phyloP scores from a whole-genome alignment of 2,888 invertebrate genomes.

The Brenthis hecate region DNA sequence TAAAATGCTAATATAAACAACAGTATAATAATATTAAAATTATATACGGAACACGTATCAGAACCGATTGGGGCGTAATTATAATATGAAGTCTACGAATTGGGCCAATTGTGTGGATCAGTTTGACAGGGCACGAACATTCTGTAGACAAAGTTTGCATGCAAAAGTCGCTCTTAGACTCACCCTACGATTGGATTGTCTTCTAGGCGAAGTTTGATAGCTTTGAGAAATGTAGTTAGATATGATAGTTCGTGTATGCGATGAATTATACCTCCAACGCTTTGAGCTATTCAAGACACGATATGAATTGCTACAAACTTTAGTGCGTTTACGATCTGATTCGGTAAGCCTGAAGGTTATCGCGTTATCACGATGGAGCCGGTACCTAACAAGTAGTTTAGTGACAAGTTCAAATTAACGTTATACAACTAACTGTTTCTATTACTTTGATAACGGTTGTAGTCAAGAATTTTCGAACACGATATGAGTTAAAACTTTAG shows the following conservation, averaged over 20 bases:
- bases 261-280: constrained; percentile 51
- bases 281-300: constrained; percentile 52
- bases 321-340: constrained; percentile 32
- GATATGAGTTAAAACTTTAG: constrained; percentile 8
- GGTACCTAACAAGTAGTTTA: constrained; percentile 31
- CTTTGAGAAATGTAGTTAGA: constrained; percentile 67
- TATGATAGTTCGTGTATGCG: constrained; percentile 63
- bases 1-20: no score
- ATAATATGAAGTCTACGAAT: constrained; percentile 54
- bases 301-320: constrained; percentile 57
- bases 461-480: not conserved
- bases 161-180: constrained; percentile 71
- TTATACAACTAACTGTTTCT: not conserved
- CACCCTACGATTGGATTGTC: constrained; percentile 69
- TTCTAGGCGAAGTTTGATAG: constrained; percentile 70
- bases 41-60: constrained; percentile 18
- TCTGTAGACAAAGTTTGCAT: constrained; percentile 72
- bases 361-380: constrained; percentile 36
- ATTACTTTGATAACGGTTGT: constrained; percentile 4
- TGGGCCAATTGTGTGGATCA: constrained; percentile 71
- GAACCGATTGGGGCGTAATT: constrained; percentile 43
- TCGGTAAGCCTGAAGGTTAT: constrained; percentile 39
- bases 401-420: constrained; percentile 40
- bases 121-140: constrained; percentile 71
- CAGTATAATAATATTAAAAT: not conserved